Conservation (phyloP, 2,888 invertebrate species). For the Chironomus riparius region DNA sequence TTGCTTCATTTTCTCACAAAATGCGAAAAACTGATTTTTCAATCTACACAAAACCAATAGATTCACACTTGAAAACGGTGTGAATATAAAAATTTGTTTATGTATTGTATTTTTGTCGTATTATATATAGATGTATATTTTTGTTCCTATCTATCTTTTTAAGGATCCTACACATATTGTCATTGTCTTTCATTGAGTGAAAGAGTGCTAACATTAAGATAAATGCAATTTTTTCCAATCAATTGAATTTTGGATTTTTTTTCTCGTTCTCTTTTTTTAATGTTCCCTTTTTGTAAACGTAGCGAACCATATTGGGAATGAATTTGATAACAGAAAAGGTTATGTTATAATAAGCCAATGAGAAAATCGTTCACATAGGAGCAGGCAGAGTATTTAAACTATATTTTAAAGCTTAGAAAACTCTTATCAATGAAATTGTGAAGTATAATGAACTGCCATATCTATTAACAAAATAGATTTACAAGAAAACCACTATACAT, state of each 20-base stretch:
- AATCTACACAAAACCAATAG: too few species aligned
- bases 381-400: too few species aligned
- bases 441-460: not conserved
- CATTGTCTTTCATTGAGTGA: not conserved
- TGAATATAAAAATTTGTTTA: not conserved
- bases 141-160: too few species aligned
- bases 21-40: too few species aligned
- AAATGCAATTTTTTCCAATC: slow-evolving; percentile 10
- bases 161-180: not conserved
- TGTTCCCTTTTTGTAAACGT: too few species aligned
- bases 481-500: not conserved
- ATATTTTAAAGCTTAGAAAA: too few species aligned
- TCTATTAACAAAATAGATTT: not conserved
- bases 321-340: not conserved
- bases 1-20: too few species aligned
- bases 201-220: not conserved
- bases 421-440: too few species aligned
- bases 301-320: not conserved
- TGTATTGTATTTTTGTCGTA: too few species aligned
- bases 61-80: too few species aligned
- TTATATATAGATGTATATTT: too few species aligned
- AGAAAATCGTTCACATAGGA: too few species aligned
- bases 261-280: not conserved
- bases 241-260: slow-evolving; percentile 9
- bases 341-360: not conserved